These are phyloP conservation scores for Anas platyrhynchos DNA, from an alignment of 2,113 vertebrate species.

Conservation along the genomic window DNA sequence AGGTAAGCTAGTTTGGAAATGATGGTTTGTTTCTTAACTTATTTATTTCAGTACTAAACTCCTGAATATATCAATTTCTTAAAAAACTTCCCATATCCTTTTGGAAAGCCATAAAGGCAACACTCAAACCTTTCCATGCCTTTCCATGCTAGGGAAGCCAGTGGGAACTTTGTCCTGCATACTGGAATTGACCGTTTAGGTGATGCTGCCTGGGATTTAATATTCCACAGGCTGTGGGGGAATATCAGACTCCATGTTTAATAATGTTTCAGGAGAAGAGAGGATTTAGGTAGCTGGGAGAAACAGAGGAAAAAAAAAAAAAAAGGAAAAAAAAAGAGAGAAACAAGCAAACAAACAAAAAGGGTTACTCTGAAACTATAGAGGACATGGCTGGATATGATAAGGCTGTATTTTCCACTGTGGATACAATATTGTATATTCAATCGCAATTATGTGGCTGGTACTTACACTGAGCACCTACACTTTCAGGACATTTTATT, in stretches of 20 bases:
- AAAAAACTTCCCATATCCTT: not conserved
- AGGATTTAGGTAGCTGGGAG: not conserved
- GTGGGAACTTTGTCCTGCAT: not conserved
- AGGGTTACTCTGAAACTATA: not conserved
- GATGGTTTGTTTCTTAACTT: not conserved
- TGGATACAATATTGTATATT: not conserved
- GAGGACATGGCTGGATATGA: not conserved
- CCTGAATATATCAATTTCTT: not conserved
- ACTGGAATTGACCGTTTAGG: not conserved
- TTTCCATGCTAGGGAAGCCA: not conserved
- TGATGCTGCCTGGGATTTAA: not conserved
- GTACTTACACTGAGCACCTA: not conserved
- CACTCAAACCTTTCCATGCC: not conserved
- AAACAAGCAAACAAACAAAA: too few relatives aligned
- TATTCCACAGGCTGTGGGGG: not conserved
- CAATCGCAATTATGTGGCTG: not conserved
- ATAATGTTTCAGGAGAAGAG: not conserved
- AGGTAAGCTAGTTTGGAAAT: not conserved
- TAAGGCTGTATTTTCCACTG: not conserved
- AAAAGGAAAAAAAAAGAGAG: too few relatives aligned
- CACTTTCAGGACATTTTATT: not conserved
- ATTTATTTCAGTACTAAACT: not conserved
- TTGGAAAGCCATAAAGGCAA: not conserved
- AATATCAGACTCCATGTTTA: not conserved
- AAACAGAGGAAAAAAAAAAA: not conserved